Conservation (phyloP, 2,113 vertebrate genomes). For the Sebastes schlegelii region DNA sequence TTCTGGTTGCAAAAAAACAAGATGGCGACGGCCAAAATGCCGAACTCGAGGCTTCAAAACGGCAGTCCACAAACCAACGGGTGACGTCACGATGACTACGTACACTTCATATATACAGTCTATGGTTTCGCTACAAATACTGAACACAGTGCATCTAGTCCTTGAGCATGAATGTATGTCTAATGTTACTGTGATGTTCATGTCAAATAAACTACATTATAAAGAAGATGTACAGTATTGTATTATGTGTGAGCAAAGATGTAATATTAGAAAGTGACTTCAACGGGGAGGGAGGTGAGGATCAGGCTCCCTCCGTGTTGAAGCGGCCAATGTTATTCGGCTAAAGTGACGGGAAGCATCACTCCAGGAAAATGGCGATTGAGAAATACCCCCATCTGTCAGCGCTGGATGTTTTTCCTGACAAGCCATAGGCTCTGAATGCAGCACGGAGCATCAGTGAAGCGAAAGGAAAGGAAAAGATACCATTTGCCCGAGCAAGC, state of each 20-base stretch:
- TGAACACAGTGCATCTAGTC: no score
- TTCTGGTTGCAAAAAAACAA: no score
- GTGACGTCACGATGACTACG: no score
- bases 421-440: conserved; percentile 38
- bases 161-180: no score
- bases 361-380: conserved; percentile 9
- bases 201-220: not conserved
- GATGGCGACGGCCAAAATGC: no score
- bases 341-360: not conserved
- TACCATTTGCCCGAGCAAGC: conserved; percentile 37
- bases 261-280: not conserved
- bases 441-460: conserved; percentile 19
- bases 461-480: conserved; percentile 33
- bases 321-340: conserved; percentile 4
- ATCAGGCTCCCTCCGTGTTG: not conserved
- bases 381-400: conserved; percentile 45
- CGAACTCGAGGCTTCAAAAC: no score
- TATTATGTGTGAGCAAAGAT: not conserved
- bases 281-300: not conserved
- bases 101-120: no score
- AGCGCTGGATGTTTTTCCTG: conserved; percentile 21
- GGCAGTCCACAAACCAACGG: no score
- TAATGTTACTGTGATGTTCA: no score
- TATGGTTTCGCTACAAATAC: no score
- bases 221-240: not conserved